Base-by-base conservation (phyloP, 2,113 vertebrate species). In the Malurus elegans region DNA sequence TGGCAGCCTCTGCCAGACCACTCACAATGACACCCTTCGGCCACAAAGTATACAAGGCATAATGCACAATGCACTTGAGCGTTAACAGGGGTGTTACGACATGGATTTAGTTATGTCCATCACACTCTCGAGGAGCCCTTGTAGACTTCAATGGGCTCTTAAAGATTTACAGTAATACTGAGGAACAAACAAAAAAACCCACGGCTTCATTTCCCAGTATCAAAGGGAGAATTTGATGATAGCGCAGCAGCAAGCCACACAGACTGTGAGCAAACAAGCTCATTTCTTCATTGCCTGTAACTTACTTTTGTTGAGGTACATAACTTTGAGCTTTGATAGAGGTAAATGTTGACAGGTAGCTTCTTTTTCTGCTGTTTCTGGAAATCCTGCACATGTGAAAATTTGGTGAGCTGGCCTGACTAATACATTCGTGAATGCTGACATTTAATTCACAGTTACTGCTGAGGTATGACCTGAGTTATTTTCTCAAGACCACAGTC, bases 371-470 rank as follows among this genome's bases (percentile, higher is more conserved):
- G 44, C 48, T 91, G 82, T 82, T 93, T 71, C 81, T 94, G 56
- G 18, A 81, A 94, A 92, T 20, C 10, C 50, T 74, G 67, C 31
- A 50, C 6, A 5, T 28, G 34, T 65, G 42, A 85, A 90, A 91
- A 67, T 90, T 73, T 91, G 64, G 66, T 86, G 72, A 93, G 71
- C 50, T 91, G 84, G 57, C 66, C 58, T 92, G 82, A 81, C 69
- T 88, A 88, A 84, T 54, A 82, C 32, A 57, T 76, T 89, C 57
- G 75, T 40, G 53, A 93, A 89, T 88, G 81, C 62, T 94, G 73
- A 86, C 61, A 88, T 96, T 96, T 90, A 95, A 95, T 81, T 97
- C 92, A 90, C 80, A 90, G 91, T 96, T 96, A 92, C 73, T 93
- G 82, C 79, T 83, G 80, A 93, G 69, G 76, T 92, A 81, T 67